Conservation (phyloP, 2,888 invertebrate genomes). For the Athalia rosae region DNA sequence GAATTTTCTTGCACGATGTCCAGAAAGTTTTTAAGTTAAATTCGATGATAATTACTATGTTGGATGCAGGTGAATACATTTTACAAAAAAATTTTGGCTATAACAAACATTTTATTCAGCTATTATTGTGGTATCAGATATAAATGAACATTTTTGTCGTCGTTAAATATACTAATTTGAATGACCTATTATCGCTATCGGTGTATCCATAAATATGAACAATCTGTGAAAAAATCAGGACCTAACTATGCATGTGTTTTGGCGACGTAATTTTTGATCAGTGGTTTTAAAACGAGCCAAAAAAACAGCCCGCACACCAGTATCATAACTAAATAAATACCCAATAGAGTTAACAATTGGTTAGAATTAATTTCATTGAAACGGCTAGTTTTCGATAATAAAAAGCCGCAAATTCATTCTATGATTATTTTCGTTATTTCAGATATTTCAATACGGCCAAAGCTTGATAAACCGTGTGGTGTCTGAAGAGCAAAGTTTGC, state of each 20-base stretch:
- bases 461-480: conserved; percentile 4
- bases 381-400: conserved; percentile 24
- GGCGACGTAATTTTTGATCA: conserved; percentile 40
- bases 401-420: conserved; percentile 27
- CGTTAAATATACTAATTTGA: conserved; percentile 66
- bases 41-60: conserved; percentile 27
- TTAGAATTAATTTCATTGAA: conserved; percentile 31
- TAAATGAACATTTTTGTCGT: conserved; percentile 68
- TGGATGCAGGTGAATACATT: conserved; percentile 63
- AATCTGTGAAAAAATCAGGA: conserved; percentile 45
- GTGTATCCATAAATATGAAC: conserved; percentile 41
- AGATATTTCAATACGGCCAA: conserved; percentile 17
- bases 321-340: conserved; percentile 42
- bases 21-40: neutral
- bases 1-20: conserved; percentile 4
- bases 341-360: conserved; percentile 36
- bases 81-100: conserved; percentile 66
- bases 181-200: conserved; percentile 50
- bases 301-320: conserved; percentile 40
- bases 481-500: conserved; percentile 11
- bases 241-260: conserved; percentile 37
- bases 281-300: conserved; percentile 39
- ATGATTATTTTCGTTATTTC: conserved; percentile 18
- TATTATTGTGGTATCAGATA: conserved; percentile 67
- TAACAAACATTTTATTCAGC: conserved; percentile 70